These are phyloP conservation scores for Scaptomyza tumidula DNA, from an alignment of 2,888 invertebrate genomes.

Conservation along the genomic window DNA sequence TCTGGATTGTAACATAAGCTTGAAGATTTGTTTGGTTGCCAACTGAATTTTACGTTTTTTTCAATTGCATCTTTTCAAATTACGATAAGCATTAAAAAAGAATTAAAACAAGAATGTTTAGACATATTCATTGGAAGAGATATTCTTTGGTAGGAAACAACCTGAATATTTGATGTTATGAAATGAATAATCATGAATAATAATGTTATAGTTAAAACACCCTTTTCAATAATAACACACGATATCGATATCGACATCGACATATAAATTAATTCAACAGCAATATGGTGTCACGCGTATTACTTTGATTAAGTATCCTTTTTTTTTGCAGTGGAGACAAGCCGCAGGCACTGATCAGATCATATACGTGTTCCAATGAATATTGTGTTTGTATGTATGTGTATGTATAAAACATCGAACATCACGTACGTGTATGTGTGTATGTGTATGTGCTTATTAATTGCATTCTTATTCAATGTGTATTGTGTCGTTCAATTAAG, in stretches of 20 bases:
- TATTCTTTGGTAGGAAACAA: no score
- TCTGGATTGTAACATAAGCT: no score
- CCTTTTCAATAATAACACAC: neutral
- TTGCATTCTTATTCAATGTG: slow-evolving; percentile 52
- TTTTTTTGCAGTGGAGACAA: slow-evolving; percentile 13
- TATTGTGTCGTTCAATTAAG: slow-evolving; percentile 54
- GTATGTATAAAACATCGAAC: no score
- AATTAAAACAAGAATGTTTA: no score
- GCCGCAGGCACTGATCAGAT: slow-evolving; percentile 32
- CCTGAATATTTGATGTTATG: no score
- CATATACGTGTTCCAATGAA: neutral
- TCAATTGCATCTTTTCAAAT: no score
- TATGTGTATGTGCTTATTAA: slow-evolving; percentile 14
- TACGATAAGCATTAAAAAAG: no score
- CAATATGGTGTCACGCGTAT: slow-evolving; percentile 19
- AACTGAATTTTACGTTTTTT: no score
- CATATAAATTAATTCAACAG: slow-evolving; percentile 12
- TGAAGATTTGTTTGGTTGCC: no score
- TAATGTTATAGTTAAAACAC: no score
- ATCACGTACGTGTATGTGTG: neutral
- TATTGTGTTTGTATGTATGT: neutral
- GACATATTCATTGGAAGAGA: no score
- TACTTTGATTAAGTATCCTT: slow-evolving; percentile 19
- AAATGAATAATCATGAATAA: no score
- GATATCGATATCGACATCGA: neutral